Base-by-base conservation (phyloP, 1,140 invertebrate species). In the Brachionus paranguensis region DNA sequence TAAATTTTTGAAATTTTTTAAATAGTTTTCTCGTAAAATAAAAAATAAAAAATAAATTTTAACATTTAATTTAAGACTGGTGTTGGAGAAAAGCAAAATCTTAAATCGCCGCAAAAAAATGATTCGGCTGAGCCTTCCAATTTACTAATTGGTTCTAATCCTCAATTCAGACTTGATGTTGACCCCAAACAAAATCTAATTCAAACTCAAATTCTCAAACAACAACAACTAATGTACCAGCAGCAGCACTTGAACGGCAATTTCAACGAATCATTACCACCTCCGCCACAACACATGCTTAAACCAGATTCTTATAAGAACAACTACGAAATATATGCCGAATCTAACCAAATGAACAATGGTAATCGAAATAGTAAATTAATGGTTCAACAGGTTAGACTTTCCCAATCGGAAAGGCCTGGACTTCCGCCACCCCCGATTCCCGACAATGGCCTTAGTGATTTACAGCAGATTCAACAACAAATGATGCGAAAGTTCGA, bases 381-480 rank as follows among this genome's bases (percentile, higher is more conserved):
- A 50, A 37, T 76, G 12, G 27, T 76, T 50, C 72, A 76, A 47
- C 72, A 76, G 14, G 72, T 12, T 14, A 76, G 33, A 76, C 20
- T 50, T 27, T 27, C 43, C 1, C 45, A 76, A 50, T 12, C 33
- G 10, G 78, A 81, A 4, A 53, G 78, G 27, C 78, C 78, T 41
- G 78, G 78, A 4, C 33, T 81, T 27, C 78, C 78, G 37, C 78
- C 78, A n/a, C 78, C 78, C 0, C 78, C 78, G 7, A 47, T 81
- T 24, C 78, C 78, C 1, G 64, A 76, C 47, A 76, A 76, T 12
- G 20, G 20, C 60, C n/a, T 81, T 1, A 64, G 50, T 47, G 78
- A 81, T 41, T 64, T 81, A 37, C 78, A 81, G 55, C 78, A 81
- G 41, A 81, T 81, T 27, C 64, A 60, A 47, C 78, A 81, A 24